These are phyloP conservation scores for Aporrectodea caliginosa DNA, from an alignment of 1,140 invertebrate genomes.

Conservation along the genomic window DNA sequence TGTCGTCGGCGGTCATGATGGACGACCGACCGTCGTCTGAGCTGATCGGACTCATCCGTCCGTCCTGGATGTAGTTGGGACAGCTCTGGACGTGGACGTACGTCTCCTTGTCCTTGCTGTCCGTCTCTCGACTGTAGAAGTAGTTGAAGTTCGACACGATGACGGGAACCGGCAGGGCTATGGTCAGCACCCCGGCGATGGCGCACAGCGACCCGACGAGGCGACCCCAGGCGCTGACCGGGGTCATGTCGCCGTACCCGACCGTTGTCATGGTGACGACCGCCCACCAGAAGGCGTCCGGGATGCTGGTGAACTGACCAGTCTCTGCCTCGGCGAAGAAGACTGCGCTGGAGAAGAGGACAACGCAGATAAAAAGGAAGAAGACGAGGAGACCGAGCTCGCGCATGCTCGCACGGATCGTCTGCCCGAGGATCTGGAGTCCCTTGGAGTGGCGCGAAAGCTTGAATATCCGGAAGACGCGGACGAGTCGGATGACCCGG, in stretches of 20 bases:
- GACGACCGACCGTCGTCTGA: neutral
- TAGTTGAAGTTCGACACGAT: constrained; percentile 99
- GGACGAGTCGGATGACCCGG: constrained; percentile 55
- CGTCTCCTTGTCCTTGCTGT: constrained; percentile 75
- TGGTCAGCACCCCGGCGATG: constrained; percentile 83
- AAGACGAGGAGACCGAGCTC: constrained; percentile 99
- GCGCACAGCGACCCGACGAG: constrained; percentile 97
- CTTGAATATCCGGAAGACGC: constrained; percentile 58
- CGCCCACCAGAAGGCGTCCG: constrained; percentile 61
- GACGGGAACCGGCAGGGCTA: constrained; percentile 87
- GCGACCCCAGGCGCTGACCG: constrained; percentile 97
- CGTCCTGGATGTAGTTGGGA: constrained; percentile 37
- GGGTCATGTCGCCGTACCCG: constrained; percentile 94
- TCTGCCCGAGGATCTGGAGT: constrained; percentile 65
- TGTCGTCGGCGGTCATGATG: neutral
- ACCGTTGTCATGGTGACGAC: constrained; percentile 98
- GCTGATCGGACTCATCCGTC: neutral
- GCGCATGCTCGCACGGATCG: constrained; percentile 98
- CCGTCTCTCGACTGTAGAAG: constrained; percentile 88
- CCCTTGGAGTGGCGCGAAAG: constrained; percentile 57
- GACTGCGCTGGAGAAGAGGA: constrained; percentile 94
- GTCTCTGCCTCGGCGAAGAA: constrained; percentile 97
- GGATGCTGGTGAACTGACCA: constrained; percentile 95
- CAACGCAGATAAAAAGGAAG: constrained; percentile 94
- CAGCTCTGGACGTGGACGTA: constrained; percentile 53